Evolutionary conservation across 2,888 invertebrate species (phyloP).

Genomic region (Drosophila nr. perissopoda): DNA sequence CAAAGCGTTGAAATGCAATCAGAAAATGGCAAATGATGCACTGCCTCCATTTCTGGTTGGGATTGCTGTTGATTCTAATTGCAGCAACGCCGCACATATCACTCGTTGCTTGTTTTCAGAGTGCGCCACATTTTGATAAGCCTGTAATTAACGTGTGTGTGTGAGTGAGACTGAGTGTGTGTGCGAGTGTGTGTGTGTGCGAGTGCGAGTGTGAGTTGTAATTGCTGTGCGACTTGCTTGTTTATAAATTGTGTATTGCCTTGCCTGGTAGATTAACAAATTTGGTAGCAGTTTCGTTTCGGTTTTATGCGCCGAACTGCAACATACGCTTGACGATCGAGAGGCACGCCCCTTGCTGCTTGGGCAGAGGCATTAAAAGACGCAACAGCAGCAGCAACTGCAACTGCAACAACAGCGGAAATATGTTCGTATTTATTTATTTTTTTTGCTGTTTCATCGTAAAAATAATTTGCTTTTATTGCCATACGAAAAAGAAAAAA

Average conservation of each 20-base stretch:
- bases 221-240: slow-evolving; percentile 24
- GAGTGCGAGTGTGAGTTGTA: slow-evolving; percentile 3
- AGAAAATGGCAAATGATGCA: slow-evolving; percentile 3
- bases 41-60: slow-evolving; percentile 3
- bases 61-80: slow-evolving; percentile 6
- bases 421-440: slow-evolving; percentile 68
- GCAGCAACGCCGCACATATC: neutral
- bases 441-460: slow-evolving; percentile 69
- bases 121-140: slow-evolving; percentile 43
- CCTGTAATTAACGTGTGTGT: slow-evolving; percentile 42
- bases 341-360: slow-evolving; percentile 35
- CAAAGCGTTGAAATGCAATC: neutral
- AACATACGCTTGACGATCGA: slow-evolving; percentile 27
- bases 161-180: neutral
- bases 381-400: slow-evolving; percentile 20
- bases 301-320: slow-evolving; percentile 7
- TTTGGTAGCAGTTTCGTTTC: slow-evolving; percentile 32
- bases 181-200: neutral
- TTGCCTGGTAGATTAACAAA: slow-evolving; percentile 39
- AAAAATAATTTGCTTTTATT: slow-evolving; percentile 77
- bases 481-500: slow-evolving; percentile 35
- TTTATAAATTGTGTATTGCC: slow-evolving; percentile 13
- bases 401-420: slow-evolving; percentile 37
- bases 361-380: slow-evolving; percentile 54
- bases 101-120: neutral